Percentiles rank a stretch among this genome's conserved stretches.
Conservation (phyloP, 2,113 vertebrate genomes). For the Bos indicus region DNA sequence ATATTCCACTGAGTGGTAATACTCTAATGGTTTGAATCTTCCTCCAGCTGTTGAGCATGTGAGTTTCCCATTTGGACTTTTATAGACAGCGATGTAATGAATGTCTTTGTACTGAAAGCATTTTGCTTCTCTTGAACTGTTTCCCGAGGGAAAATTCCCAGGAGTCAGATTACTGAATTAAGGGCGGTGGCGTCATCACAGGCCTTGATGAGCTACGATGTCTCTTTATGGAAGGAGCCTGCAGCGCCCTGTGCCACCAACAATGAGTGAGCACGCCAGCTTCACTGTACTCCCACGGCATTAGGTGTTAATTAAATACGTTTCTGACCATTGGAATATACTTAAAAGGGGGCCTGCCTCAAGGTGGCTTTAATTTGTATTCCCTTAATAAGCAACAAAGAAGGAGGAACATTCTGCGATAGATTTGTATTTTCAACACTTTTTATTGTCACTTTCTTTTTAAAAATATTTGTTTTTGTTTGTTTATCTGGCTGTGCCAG, state of each 20-base stretch:
- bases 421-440: not conserved
- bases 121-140: not conserved
- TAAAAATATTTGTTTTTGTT: not conserved
- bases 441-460: not conserved
- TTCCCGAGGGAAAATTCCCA: not conserved
- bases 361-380: not conserved
- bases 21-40: not conserved
- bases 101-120: not conserved
- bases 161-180: not conserved
- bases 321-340: not conserved
- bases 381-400: not conserved
- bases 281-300: not conserved
- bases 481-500: not conserved
- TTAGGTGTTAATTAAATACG: not conserved
- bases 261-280: fast-evolving
- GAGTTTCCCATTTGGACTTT: not conserved
- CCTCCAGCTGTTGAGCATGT: not conserved
- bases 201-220: not conserved
- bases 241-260: fast-evolving
- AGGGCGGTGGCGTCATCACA: not conserved
- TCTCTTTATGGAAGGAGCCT: not conserved
- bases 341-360: not conserved
- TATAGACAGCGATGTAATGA: not conserved
- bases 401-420: not conserved
- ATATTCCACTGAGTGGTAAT: not conserved